Conservation (phyloP, 2,888 invertebrate species). For the Chymomyza fuscimana region DNA sequence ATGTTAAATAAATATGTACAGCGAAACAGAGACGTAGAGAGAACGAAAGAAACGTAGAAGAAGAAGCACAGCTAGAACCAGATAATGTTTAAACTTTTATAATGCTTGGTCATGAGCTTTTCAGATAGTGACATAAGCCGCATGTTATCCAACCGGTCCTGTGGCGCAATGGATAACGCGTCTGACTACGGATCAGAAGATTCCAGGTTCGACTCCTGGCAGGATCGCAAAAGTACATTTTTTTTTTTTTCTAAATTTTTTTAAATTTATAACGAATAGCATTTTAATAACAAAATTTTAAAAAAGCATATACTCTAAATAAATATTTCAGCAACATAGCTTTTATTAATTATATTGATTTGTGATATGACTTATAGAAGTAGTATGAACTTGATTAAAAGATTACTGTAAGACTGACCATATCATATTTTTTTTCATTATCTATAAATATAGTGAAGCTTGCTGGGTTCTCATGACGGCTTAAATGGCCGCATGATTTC, state of each 20-base stretch:
- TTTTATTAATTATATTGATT: no score
- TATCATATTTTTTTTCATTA: background rate
- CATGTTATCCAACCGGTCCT: conserved; percentile 66
- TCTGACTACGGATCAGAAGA: conserved; percentile 81
- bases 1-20: background rate
- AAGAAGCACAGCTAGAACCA: background rate
- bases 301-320: no score
- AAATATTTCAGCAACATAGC: no score
- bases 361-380: no score
- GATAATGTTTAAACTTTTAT: background rate
- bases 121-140: background rate
- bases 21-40: background rate
- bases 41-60: background rate
- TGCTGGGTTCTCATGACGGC: background rate
- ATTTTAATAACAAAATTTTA: no score
- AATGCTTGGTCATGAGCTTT: background rate
- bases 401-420: background rate
- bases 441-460: background rate
- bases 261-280: no score
- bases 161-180: conserved; percentile 81
- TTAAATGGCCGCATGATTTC: background rate
- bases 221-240: conserved; percentile 71
- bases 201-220: conserved; percentile 81
- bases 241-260: conserved; percentile 27
- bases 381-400: no score